Evolutionary conservation across 2,888 invertebrate genomes (phyloP).

Genomic region (Xanthorhoe designata): DNA sequence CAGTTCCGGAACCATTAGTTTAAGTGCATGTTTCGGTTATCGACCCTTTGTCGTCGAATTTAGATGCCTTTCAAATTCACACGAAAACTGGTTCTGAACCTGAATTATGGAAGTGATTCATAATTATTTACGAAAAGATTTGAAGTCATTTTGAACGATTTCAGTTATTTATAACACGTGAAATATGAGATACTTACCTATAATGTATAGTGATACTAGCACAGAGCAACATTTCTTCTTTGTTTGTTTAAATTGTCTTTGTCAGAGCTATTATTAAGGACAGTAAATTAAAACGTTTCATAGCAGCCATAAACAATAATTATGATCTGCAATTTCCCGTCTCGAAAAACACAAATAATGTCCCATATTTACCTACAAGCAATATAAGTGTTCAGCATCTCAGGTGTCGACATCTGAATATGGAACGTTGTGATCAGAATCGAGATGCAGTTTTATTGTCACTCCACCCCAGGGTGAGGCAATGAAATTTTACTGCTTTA

Average conservation of each 20-base stretch:
- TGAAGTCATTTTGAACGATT: too few relatives aligned
- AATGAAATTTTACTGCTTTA: slow-evolving; percentile 43
- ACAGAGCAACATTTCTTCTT: background rate
- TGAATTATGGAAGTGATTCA: background rate
- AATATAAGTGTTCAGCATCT: slow-evolving; percentile 78
- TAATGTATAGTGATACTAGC: too few relatives aligned
- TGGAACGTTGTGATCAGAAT: slow-evolving; percentile 83
- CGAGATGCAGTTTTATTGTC: slow-evolving; percentile 84
- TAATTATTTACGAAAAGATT: slow-evolving; percentile 3
- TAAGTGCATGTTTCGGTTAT: slow-evolving; percentile 63
- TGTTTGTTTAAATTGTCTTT: background rate
- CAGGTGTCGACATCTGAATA: slow-evolving; percentile 81
- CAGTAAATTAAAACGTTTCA: background rate
- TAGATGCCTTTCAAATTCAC: slow-evolving; percentile 5
- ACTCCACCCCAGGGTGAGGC: slow-evolving; percentile 56
- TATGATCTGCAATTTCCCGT: slow-evolving; percentile 26
- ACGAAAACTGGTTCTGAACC: slow-evolving; percentile 2
- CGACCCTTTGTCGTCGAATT: slow-evolving; percentile 19
- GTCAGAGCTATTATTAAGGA: background rate
- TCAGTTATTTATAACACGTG: too few relatives aligned
- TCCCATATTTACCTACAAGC: slow-evolving; percentile 69
- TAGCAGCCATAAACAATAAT: background rate
- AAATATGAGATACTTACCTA: too few relatives aligned
- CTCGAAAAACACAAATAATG: slow-evolving; percentile 23
- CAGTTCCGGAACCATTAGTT: slow-evolving; percentile 67